These are phyloP conservation scores for Xylocopa sonorina DNA, from an alignment of 1,140 invertebrate genomes.

Conservation along the genomic window DNA sequence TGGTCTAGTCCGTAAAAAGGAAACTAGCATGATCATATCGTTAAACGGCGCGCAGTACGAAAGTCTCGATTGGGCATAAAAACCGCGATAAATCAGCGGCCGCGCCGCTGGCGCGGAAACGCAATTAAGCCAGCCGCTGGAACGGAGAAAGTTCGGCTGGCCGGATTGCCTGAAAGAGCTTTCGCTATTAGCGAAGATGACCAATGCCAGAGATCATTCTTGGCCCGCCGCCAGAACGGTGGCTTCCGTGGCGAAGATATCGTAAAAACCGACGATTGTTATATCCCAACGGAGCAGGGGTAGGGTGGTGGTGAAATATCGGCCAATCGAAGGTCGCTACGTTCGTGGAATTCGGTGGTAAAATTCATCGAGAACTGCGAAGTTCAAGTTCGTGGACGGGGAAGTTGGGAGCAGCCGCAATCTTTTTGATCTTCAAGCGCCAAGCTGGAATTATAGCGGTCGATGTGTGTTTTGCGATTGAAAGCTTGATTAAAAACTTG, in stretches of 20 bases:
- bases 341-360: background rate
- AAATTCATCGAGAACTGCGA: background rate
- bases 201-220: conserved; percentile 30
- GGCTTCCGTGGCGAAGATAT: conserved; percentile 16
- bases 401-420: no score
- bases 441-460: no score
- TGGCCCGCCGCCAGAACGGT: conserved; percentile 17
- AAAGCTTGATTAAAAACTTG: no score
- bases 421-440: background rate
- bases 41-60: conserved; percentile 27
- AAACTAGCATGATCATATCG: conserved; percentile 51
- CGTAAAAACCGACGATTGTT: conserved; percentile 22
- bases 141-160: conserved; percentile 2
- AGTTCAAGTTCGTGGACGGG: background rate
- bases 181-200: conserved; percentile 42
- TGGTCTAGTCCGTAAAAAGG: background rate
- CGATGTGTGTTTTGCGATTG: no score
- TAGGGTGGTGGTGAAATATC: background rate
- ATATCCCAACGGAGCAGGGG: background rate
- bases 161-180: conserved; percentile 1
- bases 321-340: background rate
- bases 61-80: conserved; percentile 58
- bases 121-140: conserved; percentile 69
- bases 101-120: conserved; percentile 44
- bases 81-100: conserved; percentile 65